Percentiles rank a stretch among this genome's conserved stretches.
Evolutionary conservation across 2,888 invertebrate genomes (phyloP).

Genomic region (Itoplectis maculator): DNA sequence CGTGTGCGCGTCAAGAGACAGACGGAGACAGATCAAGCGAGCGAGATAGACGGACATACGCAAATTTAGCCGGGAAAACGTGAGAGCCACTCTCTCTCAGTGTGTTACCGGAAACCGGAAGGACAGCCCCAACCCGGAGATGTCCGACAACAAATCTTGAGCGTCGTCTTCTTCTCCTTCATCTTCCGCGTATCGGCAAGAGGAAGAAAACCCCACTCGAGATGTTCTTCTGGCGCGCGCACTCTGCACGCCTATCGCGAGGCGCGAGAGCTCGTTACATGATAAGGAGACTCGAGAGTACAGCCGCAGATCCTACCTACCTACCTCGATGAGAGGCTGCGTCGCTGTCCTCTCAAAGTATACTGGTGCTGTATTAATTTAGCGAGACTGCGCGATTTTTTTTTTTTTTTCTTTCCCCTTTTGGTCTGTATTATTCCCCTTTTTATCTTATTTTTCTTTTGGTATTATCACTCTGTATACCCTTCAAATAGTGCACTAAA

Average conservation of each 20-base stretch:
- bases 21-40: slow-evolving; percentile 6
- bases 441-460: slow-evolving; percentile 44
- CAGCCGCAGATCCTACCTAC: background rate
- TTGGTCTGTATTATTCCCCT: slow-evolving; percentile 16
- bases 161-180: slow-evolving; percentile 64
- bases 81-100: slow-evolving; percentile 17
- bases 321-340: slow-evolving; percentile 9
- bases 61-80: slow-evolving; percentile 6
- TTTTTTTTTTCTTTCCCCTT: slow-evolving; percentile 27
- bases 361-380: slow-evolving; percentile 60
- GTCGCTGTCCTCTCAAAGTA: slow-evolving; percentile 49
- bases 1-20: too few relatives aligned
- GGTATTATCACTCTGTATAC: background rate
- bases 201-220: slow-evolving; percentile 54
- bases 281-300: background rate
- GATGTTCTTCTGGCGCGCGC: slow-evolving; percentile 28
- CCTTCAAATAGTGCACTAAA: background rate
- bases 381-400: slow-evolving; percentile 51
- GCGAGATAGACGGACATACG: slow-evolving; percentile 4
- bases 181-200: slow-evolving; percentile 57
- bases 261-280: slow-evolving; percentile 35
- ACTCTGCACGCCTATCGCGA: slow-evolving; percentile 10
- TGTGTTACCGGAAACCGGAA: slow-evolving; percentile 55
- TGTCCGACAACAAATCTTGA: slow-evolving; percentile 31
- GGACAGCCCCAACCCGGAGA: slow-evolving; percentile 48